A percentile compares a stretch with the other conserved stretches of the same genome.
phyloP scores from a whole-genome alignment of 2,797 vertebrate genomes.

The Dipus sagitta region DNA sequence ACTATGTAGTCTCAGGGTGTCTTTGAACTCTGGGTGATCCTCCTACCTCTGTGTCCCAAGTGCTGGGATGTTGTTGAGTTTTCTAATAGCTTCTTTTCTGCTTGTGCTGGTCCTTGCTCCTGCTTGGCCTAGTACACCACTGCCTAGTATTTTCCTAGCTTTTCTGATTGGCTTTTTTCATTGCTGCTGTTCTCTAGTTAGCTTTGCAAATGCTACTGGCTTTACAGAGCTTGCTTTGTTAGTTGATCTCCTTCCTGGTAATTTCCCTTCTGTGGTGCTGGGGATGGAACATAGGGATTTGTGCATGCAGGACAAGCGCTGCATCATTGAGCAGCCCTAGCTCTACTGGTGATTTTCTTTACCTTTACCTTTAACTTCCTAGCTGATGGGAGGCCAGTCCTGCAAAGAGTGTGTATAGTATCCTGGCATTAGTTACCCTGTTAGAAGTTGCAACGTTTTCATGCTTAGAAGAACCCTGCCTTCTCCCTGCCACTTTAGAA shows the following conservation, averaged over 20 bases:
- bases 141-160: neutral
- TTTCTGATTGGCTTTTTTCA: slow-evolving; percentile 1
- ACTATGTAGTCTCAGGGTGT: too few species aligned
- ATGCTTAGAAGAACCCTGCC: neutral
- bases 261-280: neutral
- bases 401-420: neutral
- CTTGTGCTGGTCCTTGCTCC: neutral
- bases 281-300: neutral
- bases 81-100: slow-evolving; percentile 40
- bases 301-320: neutral
- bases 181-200: neutral
- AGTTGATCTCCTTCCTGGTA: neutral
- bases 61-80: neutral
- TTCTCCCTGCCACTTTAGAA: neutral
- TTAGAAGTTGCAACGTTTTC: neutral
- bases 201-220: neutral
- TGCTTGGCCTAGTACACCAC: neutral
- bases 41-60: too few species aligned
- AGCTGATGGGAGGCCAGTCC: neutral
- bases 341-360: neutral
- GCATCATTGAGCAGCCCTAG: neutral
- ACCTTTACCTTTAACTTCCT: neutral
- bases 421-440: neutral
- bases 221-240: neutral
- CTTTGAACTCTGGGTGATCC: too few species aligned